Evolutionary conservation across 2,888 invertebrate genomes (phyloP).

Genomic region (Nycteola revayana): DNA sequence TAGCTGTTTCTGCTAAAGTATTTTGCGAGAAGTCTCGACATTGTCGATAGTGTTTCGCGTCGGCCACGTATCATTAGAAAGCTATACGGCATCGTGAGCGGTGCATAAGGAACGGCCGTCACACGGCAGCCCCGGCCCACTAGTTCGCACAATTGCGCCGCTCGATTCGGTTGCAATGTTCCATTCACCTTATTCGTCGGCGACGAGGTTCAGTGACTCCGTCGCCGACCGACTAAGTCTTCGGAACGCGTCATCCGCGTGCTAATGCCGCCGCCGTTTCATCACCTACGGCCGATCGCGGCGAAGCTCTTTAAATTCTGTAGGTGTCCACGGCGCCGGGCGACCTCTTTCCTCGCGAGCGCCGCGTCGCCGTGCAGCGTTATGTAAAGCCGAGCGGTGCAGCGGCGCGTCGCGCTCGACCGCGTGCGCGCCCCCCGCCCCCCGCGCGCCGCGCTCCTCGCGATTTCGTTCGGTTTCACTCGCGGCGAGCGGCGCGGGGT

Average conservation of each 20-base stretch:
- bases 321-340: conserved; percentile 55
- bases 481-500: conserved; percentile 57
- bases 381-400: conserved; percentile 75
- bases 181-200: conserved; percentile 77
- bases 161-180: conserved; percentile 73
- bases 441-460: conserved; percentile 46
- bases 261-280: conserved; percentile 66
- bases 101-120: conserved; percentile 56
- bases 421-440: conserved; percentile 65
- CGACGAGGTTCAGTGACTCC: conserved; percentile 77
- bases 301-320: conserved; percentile 68
- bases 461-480: conserved; percentile 66
- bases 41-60: conserved; percentile 18
- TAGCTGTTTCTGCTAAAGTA: conserved; percentile 27
- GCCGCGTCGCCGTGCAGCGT: conserved; percentile 56
- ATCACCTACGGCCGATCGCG: conserved; percentile 56
- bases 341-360: conserved; percentile 70
- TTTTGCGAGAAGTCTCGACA: conserved; percentile 27
- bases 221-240: conserved; percentile 66
- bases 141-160: conserved; percentile 45
- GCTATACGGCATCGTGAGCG: conserved; percentile 49
- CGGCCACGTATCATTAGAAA: conserved; percentile 70
- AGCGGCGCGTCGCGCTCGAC: conserved; percentile 72
- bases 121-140: conserved; percentile 37
- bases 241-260: conserved; percentile 70